Conservation (phyloP, 2,797 vertebrate species). For the Nannoperca australis region DNA sequence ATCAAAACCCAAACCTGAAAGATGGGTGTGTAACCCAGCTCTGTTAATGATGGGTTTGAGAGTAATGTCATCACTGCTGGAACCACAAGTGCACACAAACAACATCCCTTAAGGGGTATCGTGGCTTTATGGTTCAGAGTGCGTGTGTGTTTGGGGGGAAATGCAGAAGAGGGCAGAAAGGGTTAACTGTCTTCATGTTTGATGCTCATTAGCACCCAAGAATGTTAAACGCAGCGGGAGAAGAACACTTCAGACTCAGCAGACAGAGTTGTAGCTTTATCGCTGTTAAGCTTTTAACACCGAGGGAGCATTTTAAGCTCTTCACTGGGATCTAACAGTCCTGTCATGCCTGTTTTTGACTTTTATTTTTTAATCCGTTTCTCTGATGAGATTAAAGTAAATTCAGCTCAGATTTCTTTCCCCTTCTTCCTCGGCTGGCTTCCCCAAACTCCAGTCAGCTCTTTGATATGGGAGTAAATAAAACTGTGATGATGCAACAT, state of each 20-base stretch:
- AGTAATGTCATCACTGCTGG: conserved; percentile 18
- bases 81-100: conserved; percentile 33
- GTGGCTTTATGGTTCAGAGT: conserved; percentile 1
- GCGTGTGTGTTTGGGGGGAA: neutral
- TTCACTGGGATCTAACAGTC: conserved; percentile 25
- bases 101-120: conserved; percentile 20
- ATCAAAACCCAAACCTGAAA: conserved; percentile 21
- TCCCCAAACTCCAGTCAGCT: conserved; percentile 54
- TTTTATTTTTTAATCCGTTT: conserved; percentile 54
- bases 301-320: conserved; percentile 36
- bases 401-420: conserved; percentile 26
- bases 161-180: neutral
- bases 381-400: conserved; percentile 61
- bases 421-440: conserved; percentile 18
- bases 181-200: conserved; percentile 20
- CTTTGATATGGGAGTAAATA: conserved; percentile 65
- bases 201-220: conserved; percentile 33
- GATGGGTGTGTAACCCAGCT: conserved; percentile 24
- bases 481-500: conserved; percentile 72
- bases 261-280: conserved; percentile 23
- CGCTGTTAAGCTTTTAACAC: conserved; percentile 45
- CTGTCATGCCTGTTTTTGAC: conserved; percentile 36
- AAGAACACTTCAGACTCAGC: conserved; percentile 25
- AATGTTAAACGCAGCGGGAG: conserved; percentile 14
- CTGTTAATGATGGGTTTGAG: conserved; percentile 32